Evolutionary conservation across 2,113 vertebrate genomes (phyloP), one percentile per base, ranked within the genome.

Genomic region (Athene noctua): DNA sequence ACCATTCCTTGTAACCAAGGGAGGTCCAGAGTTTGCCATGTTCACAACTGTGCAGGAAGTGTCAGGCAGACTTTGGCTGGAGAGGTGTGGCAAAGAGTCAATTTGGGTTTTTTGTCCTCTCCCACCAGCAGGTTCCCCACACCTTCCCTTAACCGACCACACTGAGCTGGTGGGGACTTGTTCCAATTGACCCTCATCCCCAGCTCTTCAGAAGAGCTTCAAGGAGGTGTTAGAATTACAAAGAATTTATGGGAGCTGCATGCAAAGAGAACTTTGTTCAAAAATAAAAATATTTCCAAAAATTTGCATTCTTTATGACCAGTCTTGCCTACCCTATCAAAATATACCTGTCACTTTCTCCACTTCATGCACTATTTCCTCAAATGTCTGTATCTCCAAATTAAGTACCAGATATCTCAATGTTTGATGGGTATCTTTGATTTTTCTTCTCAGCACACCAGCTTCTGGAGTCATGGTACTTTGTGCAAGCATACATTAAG

Each of bases 181-280:
- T 44, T 82, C 73, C 34, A 11, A 1, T 2, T 42, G 30, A 3
- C 23, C 34, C 40, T 72, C 2, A 0, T 1, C 9, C 32, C 9
- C 42, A 54, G 32, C 6, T 67, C 62, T 63, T 9, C 59, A 68
- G 13, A 61, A 85, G 14, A 47, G 12, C 25, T 46, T 49, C 54
- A 25, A 55, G 52, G 27, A 83, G 13, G 3, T 26, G 5, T 44
- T 21, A 55, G 42, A 71, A 54, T 13, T 25, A 21, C 1, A 27
- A 87, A 82, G 13, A 78, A 61, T 55, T 34, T 0, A 32, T 26
- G 3, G 29, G 4, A 52, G 8, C 19, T 23, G 6, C 25, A 40
- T 4, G 8, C 6, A 74, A 85, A 44, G 2, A 15, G 5, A 32
- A 11, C 58, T 88, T 57, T 79, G 51, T 86, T 22, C 6, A 14